Evolutionary conservation across 2,888 invertebrate genomes (phyloP).

Genomic region (Timandra comae): DNA sequence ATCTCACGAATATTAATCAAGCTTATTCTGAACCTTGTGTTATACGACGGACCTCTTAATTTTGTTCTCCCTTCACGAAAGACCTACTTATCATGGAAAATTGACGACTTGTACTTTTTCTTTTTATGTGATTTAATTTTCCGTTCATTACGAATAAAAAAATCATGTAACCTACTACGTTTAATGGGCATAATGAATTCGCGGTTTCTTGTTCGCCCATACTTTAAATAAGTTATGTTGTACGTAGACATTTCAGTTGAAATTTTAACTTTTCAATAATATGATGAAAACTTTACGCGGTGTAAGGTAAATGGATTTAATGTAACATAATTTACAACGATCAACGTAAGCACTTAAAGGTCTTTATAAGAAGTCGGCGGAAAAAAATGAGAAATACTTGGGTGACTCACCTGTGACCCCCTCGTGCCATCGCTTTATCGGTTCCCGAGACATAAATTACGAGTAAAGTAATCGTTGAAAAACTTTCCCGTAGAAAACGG

Average conservation of each 20-base stretch:
- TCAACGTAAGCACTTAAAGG: conserved; percentile 32
- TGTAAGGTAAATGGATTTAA: conserved; percentile 25
- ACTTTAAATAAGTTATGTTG: conserved; percentile 13
- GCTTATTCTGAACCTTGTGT: conserved; percentile 34
- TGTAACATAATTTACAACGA: conserved; percentile 30
- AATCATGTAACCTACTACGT: conserved; percentile 14
- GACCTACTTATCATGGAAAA: conserved; percentile 13
- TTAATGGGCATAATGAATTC: conserved; percentile 15
- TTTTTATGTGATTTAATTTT: conserved; percentile 19
- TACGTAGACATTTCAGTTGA: conserved; percentile 10
- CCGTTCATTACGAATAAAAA: conserved; percentile 15
- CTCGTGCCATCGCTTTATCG: conserved; percentile 56
- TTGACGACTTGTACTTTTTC: conserved; percentile 15
- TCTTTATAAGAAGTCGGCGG: conserved; percentile 28
- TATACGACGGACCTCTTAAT: conserved; percentile 37
- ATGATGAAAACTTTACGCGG: conserved; percentile 16
- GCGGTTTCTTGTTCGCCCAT: conserved; percentile 9
- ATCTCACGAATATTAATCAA: conserved; percentile 52
- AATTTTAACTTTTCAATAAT: conserved; percentile 16
- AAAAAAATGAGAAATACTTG: conserved; percentile 40
- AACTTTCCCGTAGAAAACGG: conserved; percentile 61
- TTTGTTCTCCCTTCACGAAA: conserved; percentile 30
- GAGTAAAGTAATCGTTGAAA: conserved; percentile 71
- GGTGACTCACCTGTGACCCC: conserved; percentile 61
- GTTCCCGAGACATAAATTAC: conserved; percentile 66